A percentile compares a stretch with the other conserved stretches of the same genome.
These are phyloP conservation scores for Petaurus breviceps DNA, from an alignment of 2,113 vertebrate species.

Conservation along the genomic window DNA sequence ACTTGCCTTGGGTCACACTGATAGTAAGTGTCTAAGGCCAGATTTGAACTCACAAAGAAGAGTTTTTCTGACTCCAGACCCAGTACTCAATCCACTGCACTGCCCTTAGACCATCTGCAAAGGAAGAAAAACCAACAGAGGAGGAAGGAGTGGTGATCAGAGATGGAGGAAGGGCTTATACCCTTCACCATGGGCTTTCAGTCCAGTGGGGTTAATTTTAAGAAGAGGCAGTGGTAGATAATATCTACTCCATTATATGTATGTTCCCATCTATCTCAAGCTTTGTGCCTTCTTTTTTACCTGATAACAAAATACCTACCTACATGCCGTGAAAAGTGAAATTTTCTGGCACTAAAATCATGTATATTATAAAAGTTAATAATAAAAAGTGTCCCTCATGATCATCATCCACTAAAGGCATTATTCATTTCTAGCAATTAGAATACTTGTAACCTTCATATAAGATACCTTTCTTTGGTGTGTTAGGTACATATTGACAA, in stretches of 20 bases:
- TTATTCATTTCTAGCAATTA: not conserved
- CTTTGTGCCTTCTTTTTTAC: not conserved
- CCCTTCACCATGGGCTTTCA: not conserved
- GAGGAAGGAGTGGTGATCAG: not conserved
- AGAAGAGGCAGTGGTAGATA: constrained; percentile 13
- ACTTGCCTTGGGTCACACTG: not conserved
- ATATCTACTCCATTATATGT: not conserved
- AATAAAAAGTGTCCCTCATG: not conserved
- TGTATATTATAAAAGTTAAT: not conserved
- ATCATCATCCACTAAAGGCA: not conserved
- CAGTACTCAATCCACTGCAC: not conserved
- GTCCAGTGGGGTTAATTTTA: not conserved
- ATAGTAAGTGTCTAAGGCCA: not conserved
- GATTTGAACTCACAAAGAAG: not conserved
- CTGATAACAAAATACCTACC: not conserved
- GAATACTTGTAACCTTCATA: not conserved
- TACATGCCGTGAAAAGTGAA: too few relatives aligned
- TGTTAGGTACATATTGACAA: not conserved
- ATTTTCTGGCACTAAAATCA: not conserved
- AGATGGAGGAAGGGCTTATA: not conserved
- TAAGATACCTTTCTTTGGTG: not conserved
- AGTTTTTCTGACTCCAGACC: not conserved
- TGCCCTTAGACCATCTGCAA: constrained; percentile 49
- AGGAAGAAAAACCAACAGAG: constrained; percentile 46
- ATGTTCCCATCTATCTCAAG: not conserved